Evolutionary conservation across 2,888 invertebrate species (phyloP), one percentile per base, ranked within the genome.

Genomic region (Bunonema sp.): DNA sequence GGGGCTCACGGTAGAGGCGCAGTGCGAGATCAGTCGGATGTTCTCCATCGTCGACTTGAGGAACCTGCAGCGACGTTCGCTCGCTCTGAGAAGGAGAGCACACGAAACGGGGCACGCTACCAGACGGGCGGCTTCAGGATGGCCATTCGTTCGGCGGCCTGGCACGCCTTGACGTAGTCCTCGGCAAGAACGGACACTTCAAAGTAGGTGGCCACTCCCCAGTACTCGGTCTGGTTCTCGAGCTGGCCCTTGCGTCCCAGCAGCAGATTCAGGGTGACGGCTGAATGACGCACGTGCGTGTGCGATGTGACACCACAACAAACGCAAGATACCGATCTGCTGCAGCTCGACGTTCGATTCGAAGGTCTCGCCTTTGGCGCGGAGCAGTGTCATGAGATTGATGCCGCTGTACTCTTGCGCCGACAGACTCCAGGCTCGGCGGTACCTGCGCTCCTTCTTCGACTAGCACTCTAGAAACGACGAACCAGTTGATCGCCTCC

Each of bases 351-450:
- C 54, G 40, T 71, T 71, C 18, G 62, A 62, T 43, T 82, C 81
- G 69, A 97, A 88, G 68, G 88, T 85, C 70, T 87, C 85, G 37
- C 97, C 93, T 53, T 83, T 85, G 59, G 93, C 89, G 41, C 93
- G 89, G 44, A 99, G 75, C 30, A 97, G 75, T 1, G 97, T 97
- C 28, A 93, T 93, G 62, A 97, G 77, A 76, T 97, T 97, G 49
- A 97, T 91, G 41, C 93, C 97, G 21, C 93, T 91, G 74, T 93
- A 97, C 74, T 93, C 93, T 71, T 93, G 88, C 1, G 91, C 93
- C 70, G 93, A 91, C 34, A 89, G 82, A 72, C 91, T 87, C 70
- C 97, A 97, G 36, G 88, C 64, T 35, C 57, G 54, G n/a, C 67
- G 53, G 43, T 68, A 68, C 59, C 59, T 59, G 36, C 18, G 4